Evolutionary conservation across 2,113 vertebrate genomes (phyloP).

Genomic region (Coryphaenoides rupestris): DNA sequence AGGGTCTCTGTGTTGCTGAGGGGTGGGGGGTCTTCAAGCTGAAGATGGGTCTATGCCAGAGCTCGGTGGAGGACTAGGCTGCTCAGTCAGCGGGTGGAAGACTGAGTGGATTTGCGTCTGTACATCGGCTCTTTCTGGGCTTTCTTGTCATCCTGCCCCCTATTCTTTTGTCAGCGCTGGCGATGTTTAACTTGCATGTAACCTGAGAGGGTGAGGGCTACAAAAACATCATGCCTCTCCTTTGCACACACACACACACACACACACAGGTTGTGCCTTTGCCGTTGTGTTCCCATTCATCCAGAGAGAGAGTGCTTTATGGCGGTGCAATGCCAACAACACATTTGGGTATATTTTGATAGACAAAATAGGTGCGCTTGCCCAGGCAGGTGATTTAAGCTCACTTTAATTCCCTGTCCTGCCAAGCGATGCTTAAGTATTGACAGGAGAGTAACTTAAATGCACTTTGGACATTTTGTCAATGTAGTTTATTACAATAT

Average conservation of each 20-base stretch:
- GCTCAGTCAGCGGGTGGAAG: neutral
- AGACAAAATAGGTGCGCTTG: conserved; percentile 57
- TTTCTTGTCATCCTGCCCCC: conserved; percentile 28
- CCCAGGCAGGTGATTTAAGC: neutral
- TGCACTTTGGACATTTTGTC: conserved; percentile 35
- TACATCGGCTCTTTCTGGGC: neutral
- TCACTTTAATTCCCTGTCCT: neutral
- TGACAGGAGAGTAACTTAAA: neutral
- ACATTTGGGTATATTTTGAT: conserved; percentile 67
- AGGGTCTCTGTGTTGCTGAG: too few species aligned
- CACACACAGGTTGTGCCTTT: conserved; percentile 20
- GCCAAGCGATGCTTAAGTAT: neutral
- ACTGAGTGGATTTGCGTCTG: conserved; percentile 21
- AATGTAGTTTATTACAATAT: conserved; percentile 76
- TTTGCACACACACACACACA: conserved; percentile 41
- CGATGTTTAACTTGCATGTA: conserved; percentile 43
- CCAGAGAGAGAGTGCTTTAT: conserved; percentile 2
- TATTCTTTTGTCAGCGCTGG: conserved; percentile 30
- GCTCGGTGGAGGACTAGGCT: neutral
- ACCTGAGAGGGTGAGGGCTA: conserved; percentile 64
- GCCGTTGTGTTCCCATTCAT: conserved; percentile 22
- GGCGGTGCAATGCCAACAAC: conserved; percentile 8
- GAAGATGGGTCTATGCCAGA: too few species aligned
- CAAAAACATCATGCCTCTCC: conserved; percentile 49
- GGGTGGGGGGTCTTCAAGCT: too few species aligned